Evolutionary conservation across 2,888 invertebrate genomes (phyloP), one percentile per base, ranked within the genome.

Genomic region (Phragmatobia fuliginosa): DNA sequence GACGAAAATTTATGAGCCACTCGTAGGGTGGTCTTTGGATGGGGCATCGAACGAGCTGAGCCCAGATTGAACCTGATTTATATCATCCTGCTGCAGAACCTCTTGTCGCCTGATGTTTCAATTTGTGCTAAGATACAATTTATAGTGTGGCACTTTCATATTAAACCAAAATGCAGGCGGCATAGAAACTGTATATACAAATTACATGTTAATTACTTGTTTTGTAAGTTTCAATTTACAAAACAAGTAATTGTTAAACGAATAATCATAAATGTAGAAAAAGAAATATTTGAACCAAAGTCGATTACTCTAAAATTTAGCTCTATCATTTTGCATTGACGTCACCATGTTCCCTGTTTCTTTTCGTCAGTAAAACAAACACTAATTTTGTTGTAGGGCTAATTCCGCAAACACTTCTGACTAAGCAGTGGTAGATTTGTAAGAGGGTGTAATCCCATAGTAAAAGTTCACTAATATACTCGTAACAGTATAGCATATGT

Each of bases 51-150:
- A 81, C 83, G 81, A 77, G 81, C 81, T 76, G 72, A 78, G 76
- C 78, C 80, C 84, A 83, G 85, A 84, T 85, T 80, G 80, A 79
- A 82, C 78, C 83, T 87, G 87, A 87, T 87, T 87, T 87, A 87
- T 85, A 82, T 82, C 78, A 79, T 76, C 79, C 77, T 76, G 75
- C 76, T 69, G 76, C 76, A 79, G 78, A 80, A 82, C 74, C 80
- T 78, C 67, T 74, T 83, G 81, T 77, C 75, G 73, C 69, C 70
- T 73, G 78, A 76, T 75, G 73, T 80, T 82, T 84, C 85, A 84
- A 84, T 84, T 76, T 73, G 70, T 67, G 66, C 66, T 69, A 66
- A 66, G 36, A 68, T 56, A 67, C 28, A 71, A 63, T 71, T 72
- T 72, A 72, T 72, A 66, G 71, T 59, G 65, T 58, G 62, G 18